phyloP scores from a whole-genome alignment of 2,797 vertebrate genomes.

The Zenarchopterus dispar region DNA sequence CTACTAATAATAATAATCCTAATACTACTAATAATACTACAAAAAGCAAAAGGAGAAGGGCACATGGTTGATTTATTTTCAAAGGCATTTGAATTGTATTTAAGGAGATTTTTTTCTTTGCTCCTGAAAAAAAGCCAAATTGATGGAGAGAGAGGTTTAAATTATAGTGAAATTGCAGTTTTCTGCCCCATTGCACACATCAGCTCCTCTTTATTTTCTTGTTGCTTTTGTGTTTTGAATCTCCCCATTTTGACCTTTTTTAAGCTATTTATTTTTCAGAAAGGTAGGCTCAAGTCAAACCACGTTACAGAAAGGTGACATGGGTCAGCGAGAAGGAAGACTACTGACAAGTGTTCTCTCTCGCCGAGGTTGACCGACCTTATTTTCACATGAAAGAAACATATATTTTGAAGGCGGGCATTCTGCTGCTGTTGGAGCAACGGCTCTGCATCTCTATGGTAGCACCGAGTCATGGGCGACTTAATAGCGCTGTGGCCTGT shows the following conservation, averaged over 20 bases:
- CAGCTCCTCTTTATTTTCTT: neutral
- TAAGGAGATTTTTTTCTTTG: too few relatives aligned
- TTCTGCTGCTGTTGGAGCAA: constrained; percentile 27
- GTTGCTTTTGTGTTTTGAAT: constrained; percentile 6
- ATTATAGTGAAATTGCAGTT: constrained; percentile 1
- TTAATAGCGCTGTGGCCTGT: constrained; percentile 61
- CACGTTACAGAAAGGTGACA: neutral
- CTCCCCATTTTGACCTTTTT: constrained; percentile 24
- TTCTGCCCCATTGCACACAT: constrained; percentile 5
- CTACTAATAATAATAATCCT: too few relatives aligned
- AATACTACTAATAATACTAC: too few relatives aligned
- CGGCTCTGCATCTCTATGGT: constrained; percentile 33
- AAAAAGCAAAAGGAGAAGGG: too few relatives aligned
- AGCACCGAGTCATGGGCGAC: constrained; percentile 56
- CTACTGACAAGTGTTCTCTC: constrained; percentile 10
- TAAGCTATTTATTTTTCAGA: constrained; percentile 16
- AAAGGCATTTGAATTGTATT: too few relatives aligned
- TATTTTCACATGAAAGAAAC: constrained; percentile 26
- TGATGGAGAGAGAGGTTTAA: neutral
- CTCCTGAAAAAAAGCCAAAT: constrained; percentile 1
- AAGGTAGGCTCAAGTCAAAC: constrained; percentile 13
- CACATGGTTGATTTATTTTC: too few relatives aligned
- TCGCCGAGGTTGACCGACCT: constrained; percentile 2
- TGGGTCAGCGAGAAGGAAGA: constrained; percentile 21
- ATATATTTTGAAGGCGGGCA: constrained; percentile 1